These are phyloP conservation scores for Podocnemis expansa DNA, from an alignment of 2,113 vertebrate species.

Conservation along the genomic window DNA sequence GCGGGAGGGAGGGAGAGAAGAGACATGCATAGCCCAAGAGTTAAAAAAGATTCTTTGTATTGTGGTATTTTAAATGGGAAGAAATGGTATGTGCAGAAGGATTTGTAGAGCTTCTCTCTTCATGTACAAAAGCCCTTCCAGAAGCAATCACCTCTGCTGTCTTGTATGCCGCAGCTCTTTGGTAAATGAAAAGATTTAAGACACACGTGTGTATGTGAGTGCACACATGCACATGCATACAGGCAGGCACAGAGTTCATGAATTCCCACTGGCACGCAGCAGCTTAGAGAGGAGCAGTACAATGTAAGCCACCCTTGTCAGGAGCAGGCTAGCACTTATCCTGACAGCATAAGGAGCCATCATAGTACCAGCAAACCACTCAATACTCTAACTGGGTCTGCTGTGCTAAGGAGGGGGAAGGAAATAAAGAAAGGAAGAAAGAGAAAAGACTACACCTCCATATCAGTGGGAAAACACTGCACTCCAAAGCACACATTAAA, in stretches of 20 bases:
- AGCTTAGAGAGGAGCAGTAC: not conserved
- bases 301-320: not conserved
- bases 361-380: not conserved
- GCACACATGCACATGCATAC: accelerated
- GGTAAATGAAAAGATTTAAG: not conserved
- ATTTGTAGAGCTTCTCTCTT: not conserved
- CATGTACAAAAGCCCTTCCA: not conserved
- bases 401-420: not conserved
- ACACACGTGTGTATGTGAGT: no score
- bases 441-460: not conserved
- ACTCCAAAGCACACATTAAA: conserved; percentile 21
- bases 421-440: not conserved
- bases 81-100: not conserved
- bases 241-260: accelerated
- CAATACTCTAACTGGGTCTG: not conserved
- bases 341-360: not conserved
- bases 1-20: not conserved
- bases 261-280: not conserved
- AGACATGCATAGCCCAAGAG: not conserved
- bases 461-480: conserved; percentile 25
- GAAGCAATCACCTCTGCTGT: not conserved
- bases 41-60: not conserved
- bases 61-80: not conserved
- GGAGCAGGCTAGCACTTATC: not conserved
- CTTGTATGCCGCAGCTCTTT: not conserved